Percentiles rank a stretch among this genome's conserved stretches.
Conservation (phyloP, 2,797 vertebrate genomes). For the Scolopax bukidnonensis region DNA sequence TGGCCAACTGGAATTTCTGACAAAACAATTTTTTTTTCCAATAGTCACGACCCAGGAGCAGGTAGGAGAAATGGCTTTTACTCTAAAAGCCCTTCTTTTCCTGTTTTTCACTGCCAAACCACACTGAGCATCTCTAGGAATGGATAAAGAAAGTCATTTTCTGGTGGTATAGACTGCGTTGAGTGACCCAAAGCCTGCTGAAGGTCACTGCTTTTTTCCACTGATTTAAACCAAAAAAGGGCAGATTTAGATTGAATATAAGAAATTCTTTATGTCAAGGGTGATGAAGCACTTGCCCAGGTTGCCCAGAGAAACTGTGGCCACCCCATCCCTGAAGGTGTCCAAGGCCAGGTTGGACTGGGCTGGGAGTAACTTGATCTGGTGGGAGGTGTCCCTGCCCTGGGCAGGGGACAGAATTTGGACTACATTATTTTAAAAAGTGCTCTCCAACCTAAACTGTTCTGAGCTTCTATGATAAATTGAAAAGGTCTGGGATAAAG, state of each 20-base stretch:
- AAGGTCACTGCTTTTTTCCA: neutral
- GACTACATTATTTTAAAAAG: neutral
- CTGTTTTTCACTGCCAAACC: neutral
- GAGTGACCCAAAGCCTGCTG: neutral
- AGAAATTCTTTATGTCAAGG: neutral
- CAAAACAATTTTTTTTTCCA: neutral
- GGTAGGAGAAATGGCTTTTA: neutral
- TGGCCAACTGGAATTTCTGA: neutral
- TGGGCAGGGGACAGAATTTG: neutral
- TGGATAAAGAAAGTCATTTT: neutral
- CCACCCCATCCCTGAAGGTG: neutral
- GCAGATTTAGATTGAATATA: neutral
- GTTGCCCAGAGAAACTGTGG: neutral
- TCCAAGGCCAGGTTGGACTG: accelerated
- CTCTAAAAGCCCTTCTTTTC: neutral
- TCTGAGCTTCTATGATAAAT: neutral
- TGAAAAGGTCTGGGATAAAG: neutral
- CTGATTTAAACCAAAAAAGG: neutral
- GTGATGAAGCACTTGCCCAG: neutral
- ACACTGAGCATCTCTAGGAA: neutral
- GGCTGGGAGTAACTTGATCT: neutral
- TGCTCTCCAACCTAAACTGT: neutral
- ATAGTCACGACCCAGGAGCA: neutral
- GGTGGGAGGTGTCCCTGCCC: neutral
- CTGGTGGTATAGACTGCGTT: accelerated